Conservation (phyloP, 2,797 vertebrate genomes). For the Brachyalestes nurse region DNA sequence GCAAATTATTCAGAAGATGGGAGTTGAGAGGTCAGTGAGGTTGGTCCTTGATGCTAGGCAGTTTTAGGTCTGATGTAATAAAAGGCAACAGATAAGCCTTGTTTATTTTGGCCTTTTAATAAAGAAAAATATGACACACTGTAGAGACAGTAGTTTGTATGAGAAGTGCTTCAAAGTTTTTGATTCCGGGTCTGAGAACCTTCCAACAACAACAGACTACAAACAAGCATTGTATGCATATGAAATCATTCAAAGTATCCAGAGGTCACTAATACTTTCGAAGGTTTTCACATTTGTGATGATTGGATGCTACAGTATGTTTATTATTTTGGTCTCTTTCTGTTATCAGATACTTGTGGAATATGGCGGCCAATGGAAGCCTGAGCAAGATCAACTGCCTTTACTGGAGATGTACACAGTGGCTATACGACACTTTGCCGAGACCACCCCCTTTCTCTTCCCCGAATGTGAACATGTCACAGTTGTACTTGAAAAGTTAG, state of each 20-base stretch:
- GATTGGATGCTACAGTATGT: neutral
- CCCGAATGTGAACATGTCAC: slow-evolving; percentile 96
- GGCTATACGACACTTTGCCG: slow-evolving; percentile 93
- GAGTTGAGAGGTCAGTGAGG: too few species aligned
- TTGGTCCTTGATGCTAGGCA: neutral
- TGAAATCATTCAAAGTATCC: too few species aligned
- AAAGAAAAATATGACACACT: neutral
- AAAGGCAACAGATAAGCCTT: neutral
- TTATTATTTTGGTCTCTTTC: slow-evolving; percentile 17
- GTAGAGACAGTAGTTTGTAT: neutral
- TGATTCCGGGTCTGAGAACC: neutral
- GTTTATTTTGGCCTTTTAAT: neutral
- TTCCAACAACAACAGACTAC: neutral
- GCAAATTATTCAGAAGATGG: neutral
- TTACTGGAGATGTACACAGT: slow-evolving; percentile 95
- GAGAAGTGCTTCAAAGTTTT: neutral
- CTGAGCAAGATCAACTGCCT: slow-evolving; percentile 93
- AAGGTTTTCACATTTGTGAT: neutral
- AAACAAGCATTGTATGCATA: too few species aligned
- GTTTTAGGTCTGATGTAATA: neutral
- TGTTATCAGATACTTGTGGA: slow-evolving; percentile 88
- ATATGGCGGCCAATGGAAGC: slow-evolving; percentile 95
- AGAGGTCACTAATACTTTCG: too few species aligned
- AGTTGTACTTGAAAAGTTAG: slow-evolving; percentile 97
- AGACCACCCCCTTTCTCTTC: slow-evolving; percentile 91